A percentile compares a stretch with the other conserved stretches of the same genome.
phyloP scores from a whole-genome alignment of 92 coral and sea anemone genomes.

The Paramuricea clavata region DNA sequence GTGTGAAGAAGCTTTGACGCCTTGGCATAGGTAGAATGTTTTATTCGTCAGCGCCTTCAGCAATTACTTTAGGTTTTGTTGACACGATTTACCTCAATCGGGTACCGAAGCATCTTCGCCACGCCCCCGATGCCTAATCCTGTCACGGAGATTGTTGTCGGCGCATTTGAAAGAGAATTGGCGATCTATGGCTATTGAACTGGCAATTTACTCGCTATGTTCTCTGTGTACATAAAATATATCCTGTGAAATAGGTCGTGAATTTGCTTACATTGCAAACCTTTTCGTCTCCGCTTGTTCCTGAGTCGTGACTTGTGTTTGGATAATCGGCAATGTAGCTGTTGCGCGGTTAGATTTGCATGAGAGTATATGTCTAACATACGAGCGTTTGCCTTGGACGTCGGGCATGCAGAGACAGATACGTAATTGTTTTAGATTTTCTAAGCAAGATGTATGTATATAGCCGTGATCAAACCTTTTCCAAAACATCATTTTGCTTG shows the following conservation, averaged over 20 bases:
- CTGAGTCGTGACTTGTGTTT: neutral
- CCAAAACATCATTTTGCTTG: too few species aligned
- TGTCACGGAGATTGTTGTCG: constrained; percentile 49
- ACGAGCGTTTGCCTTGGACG: neutral
- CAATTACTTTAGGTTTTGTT: constrained; percentile 34
- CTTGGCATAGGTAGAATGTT: neutral
- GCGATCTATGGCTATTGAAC: constrained; percentile 28
- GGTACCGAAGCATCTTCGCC: constrained; percentile 33
- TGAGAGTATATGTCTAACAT: neutral
- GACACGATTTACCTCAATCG: constrained; percentile 40
- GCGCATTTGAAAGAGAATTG: constrained; percentile 43
- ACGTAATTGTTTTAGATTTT: too few species aligned
- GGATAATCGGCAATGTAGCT: neutral
- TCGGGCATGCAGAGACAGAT: too few species aligned
- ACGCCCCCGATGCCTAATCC: constrained; percentile 41
- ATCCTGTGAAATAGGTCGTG: constrained; percentile 3
- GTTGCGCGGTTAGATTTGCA: neutral
- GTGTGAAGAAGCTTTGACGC: constrained; percentile 40
- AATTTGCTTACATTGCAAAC: constrained; percentile 15
- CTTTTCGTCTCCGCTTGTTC: constrained; percentile 6
- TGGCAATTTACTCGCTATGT: constrained; percentile 1
- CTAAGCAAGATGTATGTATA: too few species aligned
- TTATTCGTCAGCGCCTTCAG: constrained; percentile 18
- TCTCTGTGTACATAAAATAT: constrained; percentile 21
- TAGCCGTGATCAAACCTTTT: too few species aligned